phyloP scores from a whole-genome alignment of 2,113 vertebrate species.

The Xyrauchen texanus region DNA sequence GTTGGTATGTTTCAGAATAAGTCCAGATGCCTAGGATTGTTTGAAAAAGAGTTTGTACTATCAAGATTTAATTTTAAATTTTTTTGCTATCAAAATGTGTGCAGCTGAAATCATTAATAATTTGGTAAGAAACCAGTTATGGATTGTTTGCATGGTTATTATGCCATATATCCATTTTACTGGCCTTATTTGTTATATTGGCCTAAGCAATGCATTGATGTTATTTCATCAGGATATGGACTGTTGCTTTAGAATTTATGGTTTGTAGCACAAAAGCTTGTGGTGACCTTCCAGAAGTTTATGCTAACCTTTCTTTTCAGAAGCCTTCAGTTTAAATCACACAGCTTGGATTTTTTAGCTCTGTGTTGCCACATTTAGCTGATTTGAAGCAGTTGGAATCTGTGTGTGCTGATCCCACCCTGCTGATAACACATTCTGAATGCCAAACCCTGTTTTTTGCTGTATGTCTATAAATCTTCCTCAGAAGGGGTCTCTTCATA shows the following conservation, averaged over 20 bases:
- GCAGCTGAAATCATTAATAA: constrained; percentile 10
- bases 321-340: constrained; percentile 27
- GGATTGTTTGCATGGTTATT: not conserved
- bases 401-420: constrained; percentile 33
- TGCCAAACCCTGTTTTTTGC: constrained; percentile 38
- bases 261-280: not conserved
- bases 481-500: constrained; percentile 14
- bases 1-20: not conserved
- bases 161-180: not conserved
- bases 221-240: not conserved
- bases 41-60: too few species aligned
- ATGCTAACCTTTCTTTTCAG: constrained; percentile 7
- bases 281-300: constrained; percentile 12
- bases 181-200: not conserved
- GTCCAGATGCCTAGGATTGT: not conserved
- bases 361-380: constrained; percentile 20
- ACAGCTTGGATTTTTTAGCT: constrained; percentile 18
- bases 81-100: constrained; percentile 19
- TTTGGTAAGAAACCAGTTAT: constrained; percentile 37
- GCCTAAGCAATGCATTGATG: not conserved
- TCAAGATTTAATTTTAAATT: too few species aligned
- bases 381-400: constrained; percentile 37
- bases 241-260: not conserved
- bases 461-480: constrained; percentile 32
- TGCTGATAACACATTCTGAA: constrained; percentile 42